A percentile compares a stretch with the other conserved stretches of the same genome.
phyloP scores from a whole-genome alignment of 2,113 vertebrate genomes.

The Hippocampus barbouri region DNA sequence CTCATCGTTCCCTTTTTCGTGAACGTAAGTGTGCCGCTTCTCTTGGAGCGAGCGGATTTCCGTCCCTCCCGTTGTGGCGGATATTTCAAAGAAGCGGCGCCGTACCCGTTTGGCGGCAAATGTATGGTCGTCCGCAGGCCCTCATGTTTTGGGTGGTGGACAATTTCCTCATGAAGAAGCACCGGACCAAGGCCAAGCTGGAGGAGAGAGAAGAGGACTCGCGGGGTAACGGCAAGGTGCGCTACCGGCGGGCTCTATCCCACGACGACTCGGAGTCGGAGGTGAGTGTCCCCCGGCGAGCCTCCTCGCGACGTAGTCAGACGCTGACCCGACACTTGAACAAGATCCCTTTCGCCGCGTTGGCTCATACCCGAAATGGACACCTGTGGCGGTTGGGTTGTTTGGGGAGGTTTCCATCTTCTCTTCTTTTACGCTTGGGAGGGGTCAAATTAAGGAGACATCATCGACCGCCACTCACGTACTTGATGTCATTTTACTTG shows the following conservation, averaged over 20 bases:
- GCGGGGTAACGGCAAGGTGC: constrained; percentile 87
- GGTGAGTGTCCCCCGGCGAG: constrained; percentile 62
- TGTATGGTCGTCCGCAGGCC: constrained; percentile 66
- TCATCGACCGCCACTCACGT: no score
- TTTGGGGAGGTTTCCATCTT: no score
- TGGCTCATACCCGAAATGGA: no score
- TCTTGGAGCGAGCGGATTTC: neutral
- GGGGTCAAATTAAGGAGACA: no score
- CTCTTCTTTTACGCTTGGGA: no score
- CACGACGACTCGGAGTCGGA: constrained; percentile 97
- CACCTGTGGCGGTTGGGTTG: no score
- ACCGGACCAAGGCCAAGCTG: constrained; percentile 95
- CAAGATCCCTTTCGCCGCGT: no score
- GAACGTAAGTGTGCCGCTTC: constrained; percentile 78
- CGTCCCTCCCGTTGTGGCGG: no score
- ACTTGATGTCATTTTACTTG: no score
- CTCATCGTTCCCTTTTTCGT: constrained; percentile 97
- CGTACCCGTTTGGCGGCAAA: no score
- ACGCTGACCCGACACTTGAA: no score
- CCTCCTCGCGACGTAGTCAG: neutral
- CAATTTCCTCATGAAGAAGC: constrained; percentile 99
- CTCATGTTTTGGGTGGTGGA: constrained; percentile 99
- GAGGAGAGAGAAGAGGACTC: constrained; percentile 91
- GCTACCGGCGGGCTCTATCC: constrained; percentile 91
- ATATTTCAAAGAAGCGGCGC: no score